Evolutionary conservation across 23 tunicate species (phyloP), one percentile per base, ranked within the genome.

Genomic region (Phallusia fumigata): DNA sequence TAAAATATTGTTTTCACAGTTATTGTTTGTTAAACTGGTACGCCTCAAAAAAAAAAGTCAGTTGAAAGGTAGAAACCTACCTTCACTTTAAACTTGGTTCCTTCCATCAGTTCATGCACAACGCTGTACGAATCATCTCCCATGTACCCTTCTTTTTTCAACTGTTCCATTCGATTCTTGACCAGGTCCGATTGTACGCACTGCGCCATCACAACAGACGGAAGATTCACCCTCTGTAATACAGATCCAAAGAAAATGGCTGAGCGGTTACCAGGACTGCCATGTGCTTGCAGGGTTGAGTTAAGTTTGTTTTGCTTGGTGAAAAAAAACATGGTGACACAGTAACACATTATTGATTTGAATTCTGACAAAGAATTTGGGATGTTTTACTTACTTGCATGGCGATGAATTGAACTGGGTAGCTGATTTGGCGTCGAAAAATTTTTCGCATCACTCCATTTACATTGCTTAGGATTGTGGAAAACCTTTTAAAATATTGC

Each of bases 341-440:
- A 3, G n/a, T n/a, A n/a, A n/a, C n/a, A n/a, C n/a, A n/a, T n/a
- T n/a, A n/a, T n/a, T n/a, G n/a, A n/a, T n/a, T n/a, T n/a, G n/a
- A n/a, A n/a, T n/a, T n/a, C n/a, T n/a, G n/a, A n/a, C n/a, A n/a
- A n/a, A n/a, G n/a, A n/a, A n/a, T n/a, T n/a, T n/a, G n/a, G n/a
- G n/a, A n/a, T n/a, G n/a, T n/a, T n/a, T n/a, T 18, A 84, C 50
- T 64, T 35, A 89, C 93, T 80, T 92, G 97, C 92, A 92, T 87
- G 0, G 97, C 97, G 76, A 92, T 75, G 74, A 92, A 92, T 33
- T 92, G 97, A 6, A 92, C 97, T 69, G 80, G 77, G 58, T 92
- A 85, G 19, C 88, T 92, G 40, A 80, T 83, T 18, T 79, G 74
- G 15, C 92, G 79, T 19, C 81, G 85, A 45, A 87, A 92, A 22